Evolutionary conservation across 2,113 vertebrate genomes (phyloP).

Genomic region (Nothocercus julius): DNA sequence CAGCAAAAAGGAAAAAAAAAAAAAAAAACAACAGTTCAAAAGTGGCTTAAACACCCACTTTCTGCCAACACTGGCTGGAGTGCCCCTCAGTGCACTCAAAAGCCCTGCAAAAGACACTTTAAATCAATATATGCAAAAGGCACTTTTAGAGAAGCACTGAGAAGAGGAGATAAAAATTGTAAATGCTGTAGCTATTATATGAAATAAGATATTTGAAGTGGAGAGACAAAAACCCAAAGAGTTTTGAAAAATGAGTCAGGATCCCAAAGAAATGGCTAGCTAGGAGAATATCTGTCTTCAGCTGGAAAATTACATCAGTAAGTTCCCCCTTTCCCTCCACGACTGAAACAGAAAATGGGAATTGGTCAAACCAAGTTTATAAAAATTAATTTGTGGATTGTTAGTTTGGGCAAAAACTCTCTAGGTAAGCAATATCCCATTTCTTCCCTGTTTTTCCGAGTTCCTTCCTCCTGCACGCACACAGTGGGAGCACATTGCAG

Average conservation of each 20-base stretch:
- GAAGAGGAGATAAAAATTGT: conserved; percentile 19
- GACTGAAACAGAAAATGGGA: not conserved
- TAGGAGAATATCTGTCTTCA: conserved; percentile 33
- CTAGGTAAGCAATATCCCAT: not conserved
- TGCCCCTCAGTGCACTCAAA: not conserved
- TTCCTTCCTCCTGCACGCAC: not conserved
- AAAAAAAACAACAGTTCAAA: not conserved
- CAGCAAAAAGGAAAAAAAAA: not conserved
- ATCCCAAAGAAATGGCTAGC: conserved; percentile 14
- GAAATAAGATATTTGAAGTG: conserved; percentile 10
- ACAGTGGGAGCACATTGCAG: not conserved
- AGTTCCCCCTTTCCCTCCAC: not conserved
- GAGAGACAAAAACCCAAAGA: not conserved
- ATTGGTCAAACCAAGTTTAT: fast-evolving
- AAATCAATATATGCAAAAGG: not conserved
- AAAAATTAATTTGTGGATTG: not conserved
- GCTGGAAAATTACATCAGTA: not conserved
- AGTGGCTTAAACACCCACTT: not conserved
- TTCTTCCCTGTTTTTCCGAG: not conserved
- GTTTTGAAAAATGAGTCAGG: not conserved
- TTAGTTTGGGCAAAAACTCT: not conserved
- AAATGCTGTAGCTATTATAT: not conserved
- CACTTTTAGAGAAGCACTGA: not conserved
- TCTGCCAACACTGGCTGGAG: not conserved
- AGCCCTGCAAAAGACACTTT: not conserved